These are phyloP conservation scores for Pachyuromys duprasi DNA, from an alignment of 2,797 vertebrate species.

Conservation along the genomic window DNA sequence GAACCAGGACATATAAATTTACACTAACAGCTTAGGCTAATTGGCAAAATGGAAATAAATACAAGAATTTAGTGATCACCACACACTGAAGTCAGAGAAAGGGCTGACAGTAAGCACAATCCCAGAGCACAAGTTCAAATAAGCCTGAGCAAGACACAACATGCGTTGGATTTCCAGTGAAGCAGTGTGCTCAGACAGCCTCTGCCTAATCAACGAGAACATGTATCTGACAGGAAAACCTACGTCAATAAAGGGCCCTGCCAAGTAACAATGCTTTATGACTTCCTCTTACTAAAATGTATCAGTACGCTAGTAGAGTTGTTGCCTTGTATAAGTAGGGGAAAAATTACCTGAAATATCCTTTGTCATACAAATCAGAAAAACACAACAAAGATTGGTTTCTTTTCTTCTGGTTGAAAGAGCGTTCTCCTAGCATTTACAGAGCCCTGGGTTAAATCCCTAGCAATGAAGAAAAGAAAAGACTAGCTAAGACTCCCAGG, in stretches of 20 bases:
- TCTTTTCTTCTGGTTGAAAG: background rate
- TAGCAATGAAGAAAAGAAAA: background rate
- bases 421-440: background rate
- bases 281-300: background rate
- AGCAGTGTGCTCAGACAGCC: background rate
- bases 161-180: slow-evolving; percentile 36
- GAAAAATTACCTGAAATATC: background rate
- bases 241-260: background rate
- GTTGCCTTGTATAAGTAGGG: background rate
- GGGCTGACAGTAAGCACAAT: slow-evolving; percentile 43
- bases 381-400: background rate
- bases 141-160: slow-evolving; percentile 14
- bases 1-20: slow-evolving; percentile 57
- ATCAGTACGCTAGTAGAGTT: background rate
- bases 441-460: background rate
- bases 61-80: slow-evolving; percentile 74
- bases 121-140: slow-evolving; percentile 48
- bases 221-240: background rate
- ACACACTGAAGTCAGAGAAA: slow-evolving; percentile 54
- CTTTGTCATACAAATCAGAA: background rate
- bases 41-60: slow-evolving; percentile 75
- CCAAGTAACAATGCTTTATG: background rate
- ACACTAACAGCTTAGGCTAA: slow-evolving; percentile 77
- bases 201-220: background rate
- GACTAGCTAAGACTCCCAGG: background rate